These are phyloP conservation scores for Hydrophis major DNA, from an alignment of 2,797 vertebrate species.

Conservation along the genomic window DNA sequence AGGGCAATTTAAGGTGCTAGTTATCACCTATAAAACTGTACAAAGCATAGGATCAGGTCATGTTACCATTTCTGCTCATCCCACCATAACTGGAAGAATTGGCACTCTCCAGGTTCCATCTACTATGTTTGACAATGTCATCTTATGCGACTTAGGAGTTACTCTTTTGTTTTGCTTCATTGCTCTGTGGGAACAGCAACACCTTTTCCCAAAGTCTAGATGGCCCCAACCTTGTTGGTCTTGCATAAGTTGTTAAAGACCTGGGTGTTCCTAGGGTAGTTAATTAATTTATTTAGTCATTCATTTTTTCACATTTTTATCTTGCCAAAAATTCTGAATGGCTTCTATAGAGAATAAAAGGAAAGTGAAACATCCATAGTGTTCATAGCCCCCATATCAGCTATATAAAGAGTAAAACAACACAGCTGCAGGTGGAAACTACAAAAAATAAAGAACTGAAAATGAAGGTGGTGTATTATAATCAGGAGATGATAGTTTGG, in stretches of 20 bases:
- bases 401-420: neutral
- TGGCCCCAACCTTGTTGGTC: neutral
- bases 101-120: neutral
- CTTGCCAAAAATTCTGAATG: neutral
- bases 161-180: neutral
- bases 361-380: neutral
- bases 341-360: neutral
- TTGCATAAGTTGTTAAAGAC: neutral
- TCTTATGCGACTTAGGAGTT: neutral
- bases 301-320: neutral
- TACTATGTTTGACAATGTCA: neutral
- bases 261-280: neutral
- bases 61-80: neutral
- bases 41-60: neutral
- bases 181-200: neutral
- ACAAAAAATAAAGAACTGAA: neutral
- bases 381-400: neutral
- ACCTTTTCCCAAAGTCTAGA: neutral
- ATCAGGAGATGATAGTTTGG: neutral
- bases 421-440: neutral
- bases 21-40: neutral
- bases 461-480: neutral
- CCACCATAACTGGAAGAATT: neutral
- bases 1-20: neutral
- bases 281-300: neutral